Percentiles rank a stretch among this genome's conserved stretches.
These are phyloP conservation scores for Prorops nasuta DNA, from an alignment of 1,140 invertebrate genomes.

Conservation along the genomic window DNA sequence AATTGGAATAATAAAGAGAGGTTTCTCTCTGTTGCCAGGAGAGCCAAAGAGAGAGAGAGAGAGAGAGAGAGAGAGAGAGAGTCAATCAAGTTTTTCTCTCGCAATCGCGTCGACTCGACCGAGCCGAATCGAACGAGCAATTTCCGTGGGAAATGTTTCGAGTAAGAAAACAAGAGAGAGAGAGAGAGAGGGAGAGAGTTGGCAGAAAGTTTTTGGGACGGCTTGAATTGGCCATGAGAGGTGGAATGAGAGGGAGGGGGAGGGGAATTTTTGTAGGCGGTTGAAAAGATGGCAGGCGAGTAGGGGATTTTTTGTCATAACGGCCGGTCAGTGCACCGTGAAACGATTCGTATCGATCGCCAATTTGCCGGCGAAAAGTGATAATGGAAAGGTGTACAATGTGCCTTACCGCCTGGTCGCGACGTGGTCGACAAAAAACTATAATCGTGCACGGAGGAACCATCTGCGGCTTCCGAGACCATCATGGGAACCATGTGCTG, in stretches of 20 bases:
- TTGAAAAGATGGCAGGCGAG: too few relatives aligned
- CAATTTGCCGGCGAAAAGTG: constrained; percentile 26
- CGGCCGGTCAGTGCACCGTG: too few relatives aligned
- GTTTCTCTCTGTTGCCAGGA: too few relatives aligned
- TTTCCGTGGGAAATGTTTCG: not conserved
- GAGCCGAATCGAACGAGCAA: constrained; percentile 9
- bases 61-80: too few relatives aligned
- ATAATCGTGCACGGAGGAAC: constrained; percentile 43
- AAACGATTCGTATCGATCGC: too few relatives aligned
- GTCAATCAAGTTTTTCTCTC: too few relatives aligned
- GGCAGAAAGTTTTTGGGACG: constrained; percentile 11
- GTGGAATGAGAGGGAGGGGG: constrained; percentile 7
- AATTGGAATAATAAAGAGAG: too few relatives aligned
- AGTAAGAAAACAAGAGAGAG: not conserved
- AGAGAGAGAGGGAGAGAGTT: not conserved
- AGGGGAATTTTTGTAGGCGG: too few relatives aligned
- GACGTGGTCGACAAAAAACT: constrained; percentile 32
- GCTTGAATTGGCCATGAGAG: constrained; percentile 8
- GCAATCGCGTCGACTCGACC: too few relatives aligned
- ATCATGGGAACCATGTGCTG: constrained; percentile 38
- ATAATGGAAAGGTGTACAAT: constrained; percentile 24
- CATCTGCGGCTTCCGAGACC: constrained; percentile 42
- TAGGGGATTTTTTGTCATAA: too few relatives aligned
- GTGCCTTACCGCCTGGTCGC: constrained; percentile 32
- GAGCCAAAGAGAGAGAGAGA: too few relatives aligned